Evolutionary conservation across 2,113 vertebrate species (phyloP), one percentile per base, ranked within the genome.

Genomic region (Phalacrocorax brasilianus): DNA sequence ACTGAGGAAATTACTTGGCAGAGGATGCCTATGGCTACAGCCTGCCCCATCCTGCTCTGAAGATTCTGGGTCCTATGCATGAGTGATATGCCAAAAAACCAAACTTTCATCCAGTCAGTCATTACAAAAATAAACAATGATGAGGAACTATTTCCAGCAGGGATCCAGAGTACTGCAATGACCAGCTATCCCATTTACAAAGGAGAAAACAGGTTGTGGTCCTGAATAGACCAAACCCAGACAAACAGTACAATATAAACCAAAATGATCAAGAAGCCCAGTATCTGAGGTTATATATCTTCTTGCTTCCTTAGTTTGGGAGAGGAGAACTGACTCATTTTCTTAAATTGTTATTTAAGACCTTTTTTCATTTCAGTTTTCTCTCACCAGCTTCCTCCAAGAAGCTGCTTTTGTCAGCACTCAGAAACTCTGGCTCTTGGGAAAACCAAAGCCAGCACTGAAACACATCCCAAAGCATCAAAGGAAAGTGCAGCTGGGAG

Each of bases 381-480:
- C 44, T 92, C 88, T 89, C 79, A 86, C 83, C 88, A 71, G 22
- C 19, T 24, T 96, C n/a, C 75, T 91, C 62, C 76, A 40, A 88
- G 77, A 96, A 97, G 73, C 59, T 91, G 88, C 85, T 92, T 96
- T 95, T 96, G 89, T 96, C 93, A 97, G 95, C 94, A 55, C 66
- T 87, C 74, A 96, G 83, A 97, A 90, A 56, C 71, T 68, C 89
- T 82, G 75, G 70, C 82, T 93, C 93, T 92, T 94, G 93, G 73
- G 87, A 96, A 94, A 94, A 85, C 72, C 75, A 85, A 93, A 95
- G 56, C 71, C 78, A 89, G 53, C 52, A 18, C n/a, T 82, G 83
- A 95, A 92, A 85, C 53, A 93, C 91, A 87, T 94, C 90, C 85
- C 85, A 96, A 56, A 96, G 93, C 81, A 97, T 97, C 96, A 97